phyloP scores from a whole-genome alignment of 2,888 invertebrate species.

The Ceriagrion tenellum region DNA sequence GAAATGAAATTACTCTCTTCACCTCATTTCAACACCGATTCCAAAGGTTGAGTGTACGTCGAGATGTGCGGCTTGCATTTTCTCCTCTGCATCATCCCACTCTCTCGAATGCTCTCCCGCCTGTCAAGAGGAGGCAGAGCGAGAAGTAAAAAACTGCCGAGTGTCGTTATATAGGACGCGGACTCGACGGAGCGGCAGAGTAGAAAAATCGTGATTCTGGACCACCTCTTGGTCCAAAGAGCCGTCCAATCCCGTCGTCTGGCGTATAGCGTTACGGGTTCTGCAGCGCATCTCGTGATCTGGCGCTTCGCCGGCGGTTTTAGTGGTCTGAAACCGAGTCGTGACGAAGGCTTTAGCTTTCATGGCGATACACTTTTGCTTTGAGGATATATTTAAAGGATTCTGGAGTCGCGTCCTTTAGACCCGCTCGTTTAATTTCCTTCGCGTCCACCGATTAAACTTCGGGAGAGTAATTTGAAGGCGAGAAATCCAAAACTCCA shows the following conservation, averaged over 20 bases:
- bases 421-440: background rate
- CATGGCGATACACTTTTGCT: background rate
- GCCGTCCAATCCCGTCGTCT: background rate
- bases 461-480: background rate
- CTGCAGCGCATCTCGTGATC: background rate
- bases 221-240: background rate
- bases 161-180: background rate
- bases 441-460: background rate
- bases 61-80: background rate
- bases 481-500: background rate
- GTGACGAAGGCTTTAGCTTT: conserved; percentile 12
- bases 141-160: background rate
- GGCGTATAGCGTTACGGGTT: background rate
- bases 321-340: conserved; percentile 15
- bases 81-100: too few relatives aligned
- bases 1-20: too few relatives aligned
- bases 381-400: background rate
- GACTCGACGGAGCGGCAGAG: background rate
- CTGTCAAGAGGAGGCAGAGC: background rate
- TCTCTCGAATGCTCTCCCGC: too few relatives aligned
- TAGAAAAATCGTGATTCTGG: conserved; percentile 1
- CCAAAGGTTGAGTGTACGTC: background rate
- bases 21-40: too few relatives aligned
- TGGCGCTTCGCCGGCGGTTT: background rate
- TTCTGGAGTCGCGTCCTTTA: background rate